Percentiles rank a stretch among this genome's conserved stretches.
Conservation (phyloP, 2,888 invertebrate species). For the Bibio marci region DNA sequence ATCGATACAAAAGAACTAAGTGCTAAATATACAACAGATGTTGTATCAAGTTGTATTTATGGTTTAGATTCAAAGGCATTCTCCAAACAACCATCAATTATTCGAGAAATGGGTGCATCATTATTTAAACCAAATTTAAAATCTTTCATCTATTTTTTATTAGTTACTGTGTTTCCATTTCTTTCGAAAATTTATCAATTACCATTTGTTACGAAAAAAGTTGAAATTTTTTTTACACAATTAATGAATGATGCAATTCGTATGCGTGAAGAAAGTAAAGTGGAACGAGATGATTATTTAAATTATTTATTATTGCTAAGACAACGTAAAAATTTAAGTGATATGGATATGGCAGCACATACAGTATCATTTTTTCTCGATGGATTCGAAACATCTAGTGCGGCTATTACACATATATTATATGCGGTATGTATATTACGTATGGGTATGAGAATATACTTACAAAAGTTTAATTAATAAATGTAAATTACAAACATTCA, state of each 20-base stretch:
- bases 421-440: background rate
- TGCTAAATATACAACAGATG: conserved; percentile 30
- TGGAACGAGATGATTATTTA: conserved; percentile 12
- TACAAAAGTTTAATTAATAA: too few species aligned
- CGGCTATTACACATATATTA: conserved; percentile 14
- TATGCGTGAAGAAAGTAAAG: conserved; percentile 7
- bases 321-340: conserved; percentile 13
- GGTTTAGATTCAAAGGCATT: conserved; percentile 30
- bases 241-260: conserved; percentile 11
- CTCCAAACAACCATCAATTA: conserved; percentile 11
- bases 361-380: conserved; percentile 19
- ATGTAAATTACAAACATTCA: too few species aligned
- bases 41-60: conserved; percentile 30
- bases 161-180: conserved; percentile 17
- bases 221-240: conserved; percentile 11
- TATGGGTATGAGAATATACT: too few species aligned
- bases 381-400: conserved; percentile 24
- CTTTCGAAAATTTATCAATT: conserved; percentile 15
- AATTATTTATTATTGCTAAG: conserved; percentile 11
- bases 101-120: conserved; percentile 13
- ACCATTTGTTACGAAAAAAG: conserved; percentile 6
- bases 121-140: conserved; percentile 17
- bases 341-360: conserved; percentile 16
- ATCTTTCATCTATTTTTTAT: conserved; percentile 11
- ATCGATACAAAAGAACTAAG: conserved; percentile 28